Evolutionary conservation across 2,797 vertebrate genomes (phyloP), one percentile per base, ranked within the genome.

Genomic region (Cossypha heuglini): DNA sequence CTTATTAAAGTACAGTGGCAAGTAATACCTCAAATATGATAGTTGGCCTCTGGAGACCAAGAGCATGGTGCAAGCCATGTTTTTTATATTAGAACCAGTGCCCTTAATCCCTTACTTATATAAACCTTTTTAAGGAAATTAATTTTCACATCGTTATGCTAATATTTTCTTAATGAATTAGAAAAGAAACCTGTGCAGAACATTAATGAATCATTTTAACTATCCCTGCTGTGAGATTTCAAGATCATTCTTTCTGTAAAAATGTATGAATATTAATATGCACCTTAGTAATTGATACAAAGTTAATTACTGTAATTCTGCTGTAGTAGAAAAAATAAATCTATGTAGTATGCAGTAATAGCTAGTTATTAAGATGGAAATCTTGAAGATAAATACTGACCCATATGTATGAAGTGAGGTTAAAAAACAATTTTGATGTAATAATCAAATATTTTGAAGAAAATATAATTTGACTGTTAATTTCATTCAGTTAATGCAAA

Each of bases 241-340:
- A 77, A 74, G 68, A 94, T 96, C 61, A n/a, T 92, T 89, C 52
- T 84, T 81, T 88, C 54, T 59, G 77, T 83, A 76, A 95, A 95
- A 90, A 16, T 81, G 54, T 80, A 94, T 96, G 61, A 97, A 96
- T 96, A 97, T 96, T 95, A 96, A 96, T 95, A 78, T 69, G 31
- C 66, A 90, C 73, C 48, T 78, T 94, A 61, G 69, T 97, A 96
- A 97, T 94, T 93, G 86, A 64, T 95, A 95, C 93, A 95, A 95
- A 96, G 95, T 96, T 97, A 97, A 97, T 97, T 96, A 97, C 93
- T 95, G 86, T 92, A 95, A 85, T 96, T 94, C 78, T 80, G 22
- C 51, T 90, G 61, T 24, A 71, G 59, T 58, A 69, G 72, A 91
- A 95, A 80, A 81, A 71, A 40, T 10, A 48, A 19, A 20, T 42